phyloP scores from a whole-genome alignment of 2,888 invertebrate genomes.

The Epistrophella euchroma region DNA sequence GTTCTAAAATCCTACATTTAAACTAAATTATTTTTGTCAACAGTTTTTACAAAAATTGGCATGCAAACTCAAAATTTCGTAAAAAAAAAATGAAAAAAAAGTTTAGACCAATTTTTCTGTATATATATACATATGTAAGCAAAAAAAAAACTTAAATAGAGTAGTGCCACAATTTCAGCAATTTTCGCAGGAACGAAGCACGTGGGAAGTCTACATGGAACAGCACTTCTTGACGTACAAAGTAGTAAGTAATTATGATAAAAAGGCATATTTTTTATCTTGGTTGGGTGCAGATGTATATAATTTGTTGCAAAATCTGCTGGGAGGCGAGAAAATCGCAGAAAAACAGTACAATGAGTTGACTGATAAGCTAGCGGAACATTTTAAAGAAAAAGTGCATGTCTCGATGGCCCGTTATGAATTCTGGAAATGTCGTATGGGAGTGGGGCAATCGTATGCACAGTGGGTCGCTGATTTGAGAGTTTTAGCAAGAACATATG shows the following conservation, averaged over 20 bases:
- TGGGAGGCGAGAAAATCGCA: slow-evolving; percentile 12
- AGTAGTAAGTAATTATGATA: slow-evolving; percentile 31
- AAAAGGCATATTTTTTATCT: slow-evolving; percentile 39
- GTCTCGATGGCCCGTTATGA: slow-evolving; percentile 34
- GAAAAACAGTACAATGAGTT: slow-evolving; percentile 5
- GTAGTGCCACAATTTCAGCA: slow-evolving; percentile 15
- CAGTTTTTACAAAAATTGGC: too few species aligned
- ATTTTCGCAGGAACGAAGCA: slow-evolving; percentile 7
- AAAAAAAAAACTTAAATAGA: too few species aligned
- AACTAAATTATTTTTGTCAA: too few species aligned
- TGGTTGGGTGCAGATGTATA: slow-evolving; percentile 18
- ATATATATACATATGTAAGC: too few species aligned
- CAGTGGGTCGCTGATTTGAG: slow-evolving; percentile 36
- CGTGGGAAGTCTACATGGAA: slow-evolving; percentile 28
- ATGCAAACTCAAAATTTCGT: too few species aligned
- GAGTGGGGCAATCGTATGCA: slow-evolving; percentile 24
- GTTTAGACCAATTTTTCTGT: too few species aligned
- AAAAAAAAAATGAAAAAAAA: too few species aligned
- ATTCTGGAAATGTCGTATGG: slow-evolving; percentile 38
- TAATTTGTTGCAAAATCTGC: slow-evolving; percentile 26
- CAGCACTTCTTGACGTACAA: slow-evolving; percentile 35
- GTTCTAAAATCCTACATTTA: too few species aligned
- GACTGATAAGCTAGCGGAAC: slow-evolving; percentile 8
- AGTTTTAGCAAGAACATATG: slow-evolving; percentile 1
- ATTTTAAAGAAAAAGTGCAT: slow-evolving; percentile 30